Conservation (phyloP, 1,140 invertebrate species). For the Lepidurus couesii region DNA sequence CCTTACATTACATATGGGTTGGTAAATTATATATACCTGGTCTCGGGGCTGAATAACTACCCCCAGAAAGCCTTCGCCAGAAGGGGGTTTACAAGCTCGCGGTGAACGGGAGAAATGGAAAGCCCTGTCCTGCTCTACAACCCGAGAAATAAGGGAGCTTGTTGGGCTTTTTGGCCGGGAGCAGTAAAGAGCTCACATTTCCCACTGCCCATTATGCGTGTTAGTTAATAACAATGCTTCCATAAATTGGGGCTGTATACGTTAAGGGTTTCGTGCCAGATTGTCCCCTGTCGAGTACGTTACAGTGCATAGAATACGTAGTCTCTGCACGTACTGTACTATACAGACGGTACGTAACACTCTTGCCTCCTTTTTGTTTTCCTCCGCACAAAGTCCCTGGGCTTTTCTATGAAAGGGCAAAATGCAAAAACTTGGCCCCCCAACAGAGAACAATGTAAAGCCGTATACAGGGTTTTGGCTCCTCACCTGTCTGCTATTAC, state of each 20-base stretch:
- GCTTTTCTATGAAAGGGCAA: neutral
- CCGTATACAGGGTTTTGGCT: neutral
- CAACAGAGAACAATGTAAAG: neutral
- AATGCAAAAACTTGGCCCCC: neutral
- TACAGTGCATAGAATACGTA: neutral
- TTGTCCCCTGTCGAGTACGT: neutral
- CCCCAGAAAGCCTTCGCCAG: no score
- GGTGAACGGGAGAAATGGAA: no score
- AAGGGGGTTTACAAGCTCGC: no score
- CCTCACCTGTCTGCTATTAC: slow-evolving; percentile 4
- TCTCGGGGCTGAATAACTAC: neutral
- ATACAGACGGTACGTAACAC: neutral
- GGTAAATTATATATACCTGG: neutral
- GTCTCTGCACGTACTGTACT: neutral
- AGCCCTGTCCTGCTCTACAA: no score
- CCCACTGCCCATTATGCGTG: neutral
- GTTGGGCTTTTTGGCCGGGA: neutral
- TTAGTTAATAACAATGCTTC: slow-evolving; percentile 2
- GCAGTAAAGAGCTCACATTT: slow-evolving; percentile 1
- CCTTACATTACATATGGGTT: neutral
- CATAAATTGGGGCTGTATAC: neutral
- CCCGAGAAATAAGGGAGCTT: neutral
- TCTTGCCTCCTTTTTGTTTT: neutral
- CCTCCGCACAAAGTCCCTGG: neutral
- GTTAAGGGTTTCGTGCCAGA: slow-evolving; percentile 1